Conservation (phyloP, 2,113 vertebrate species). For the Cinclus cinclus region DNA sequence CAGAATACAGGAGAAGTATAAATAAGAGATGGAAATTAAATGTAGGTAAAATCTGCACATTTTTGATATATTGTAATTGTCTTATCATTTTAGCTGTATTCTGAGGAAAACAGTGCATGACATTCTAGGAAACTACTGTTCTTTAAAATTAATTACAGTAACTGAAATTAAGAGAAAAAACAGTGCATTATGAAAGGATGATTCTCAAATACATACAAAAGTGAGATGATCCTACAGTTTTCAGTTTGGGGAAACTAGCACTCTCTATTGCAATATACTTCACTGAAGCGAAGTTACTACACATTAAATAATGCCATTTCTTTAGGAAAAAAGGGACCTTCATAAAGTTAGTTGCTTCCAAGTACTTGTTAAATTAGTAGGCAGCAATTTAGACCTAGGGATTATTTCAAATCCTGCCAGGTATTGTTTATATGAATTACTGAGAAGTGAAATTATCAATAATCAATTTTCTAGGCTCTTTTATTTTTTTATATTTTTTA, state of each 20-base stretch:
- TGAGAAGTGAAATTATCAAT: not conserved
- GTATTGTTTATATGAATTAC: not conserved
- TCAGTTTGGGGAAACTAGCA: not conserved
- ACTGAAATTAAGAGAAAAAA: not conserved
- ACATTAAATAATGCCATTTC: not conserved
- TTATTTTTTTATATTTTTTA: not conserved
- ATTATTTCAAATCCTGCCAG: not conserved
- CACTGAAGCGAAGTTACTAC: not conserved
- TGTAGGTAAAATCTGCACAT: not conserved
- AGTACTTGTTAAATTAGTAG: not conserved
- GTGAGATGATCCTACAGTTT: not conserved
- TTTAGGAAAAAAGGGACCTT: not conserved
- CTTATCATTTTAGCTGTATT: not conserved
- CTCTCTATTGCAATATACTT: not conserved
- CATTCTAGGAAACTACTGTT: not conserved
- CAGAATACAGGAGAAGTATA: not conserved
- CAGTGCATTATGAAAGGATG: not conserved
- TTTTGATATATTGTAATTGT: not conserved
- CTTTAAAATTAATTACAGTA: not conserved
- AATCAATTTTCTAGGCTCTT: not conserved
- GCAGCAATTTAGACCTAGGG: not conserved
- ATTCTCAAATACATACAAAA: not conserved
- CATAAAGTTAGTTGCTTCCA: not conserved
- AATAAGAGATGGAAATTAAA: not conserved
- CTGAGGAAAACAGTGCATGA: not conserved